A percentile compares a stretch with the other conserved stretches of the same genome.
Conservation (phyloP, 2,113 vertebrate species). For the Falcunculus frontatus region DNA sequence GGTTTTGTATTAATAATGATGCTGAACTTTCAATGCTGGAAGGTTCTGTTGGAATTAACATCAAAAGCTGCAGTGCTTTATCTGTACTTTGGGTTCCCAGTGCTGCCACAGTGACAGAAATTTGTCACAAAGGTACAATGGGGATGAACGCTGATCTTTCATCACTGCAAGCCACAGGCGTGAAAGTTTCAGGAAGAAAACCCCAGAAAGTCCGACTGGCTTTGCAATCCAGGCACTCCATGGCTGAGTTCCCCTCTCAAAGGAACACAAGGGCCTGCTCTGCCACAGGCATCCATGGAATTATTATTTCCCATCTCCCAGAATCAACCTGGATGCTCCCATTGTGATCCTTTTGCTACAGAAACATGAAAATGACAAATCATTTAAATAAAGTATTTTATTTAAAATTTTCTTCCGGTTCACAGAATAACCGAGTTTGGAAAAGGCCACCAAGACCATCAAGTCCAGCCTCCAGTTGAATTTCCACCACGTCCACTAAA, state of each 20-base stretch:
- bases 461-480: background rate
- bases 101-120: background rate
- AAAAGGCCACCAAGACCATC: background rate
- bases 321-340: background rate
- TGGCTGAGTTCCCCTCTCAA: background rate
- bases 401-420: background rate
- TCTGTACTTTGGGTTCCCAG: background rate
- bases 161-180: background rate
- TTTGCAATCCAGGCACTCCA: background rate
- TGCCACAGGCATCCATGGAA: background rate
- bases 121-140: background rate
- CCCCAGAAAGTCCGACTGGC: background rate
- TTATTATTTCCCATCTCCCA: background rate
- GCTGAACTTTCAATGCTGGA: background rate
- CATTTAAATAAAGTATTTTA: background rate
- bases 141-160: background rate
- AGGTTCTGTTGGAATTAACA: background rate
- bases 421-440: background rate
- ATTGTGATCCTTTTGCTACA: background rate
- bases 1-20: conserved; percentile 1
- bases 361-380: background rate
- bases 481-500: background rate
- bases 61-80: background rate
- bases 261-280: background rate
- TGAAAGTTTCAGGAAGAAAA: background rate